phyloP scores from a whole-genome alignment of 2,797 vertebrate genomes.

The Microcaecilia unicolor region DNA sequence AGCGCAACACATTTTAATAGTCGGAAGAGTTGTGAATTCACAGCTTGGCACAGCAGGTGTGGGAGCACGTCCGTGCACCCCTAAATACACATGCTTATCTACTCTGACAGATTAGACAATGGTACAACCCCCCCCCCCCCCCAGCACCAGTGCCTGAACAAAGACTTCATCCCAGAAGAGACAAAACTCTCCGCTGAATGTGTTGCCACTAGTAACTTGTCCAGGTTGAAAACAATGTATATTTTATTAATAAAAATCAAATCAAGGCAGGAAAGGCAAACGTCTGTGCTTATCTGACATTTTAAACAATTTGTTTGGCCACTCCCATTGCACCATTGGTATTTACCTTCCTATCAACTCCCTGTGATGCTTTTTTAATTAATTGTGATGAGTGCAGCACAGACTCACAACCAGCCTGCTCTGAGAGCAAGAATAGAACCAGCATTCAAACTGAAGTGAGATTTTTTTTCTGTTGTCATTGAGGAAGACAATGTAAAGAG shows the following conservation, averaged over 20 bases:
- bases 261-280: conserved; percentile 28
- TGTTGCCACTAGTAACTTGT: conserved; percentile 45
- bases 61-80: conserved; percentile 76
- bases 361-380: conserved; percentile 56
- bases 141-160: conserved; percentile 56
- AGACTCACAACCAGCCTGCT: conserved; percentile 6
- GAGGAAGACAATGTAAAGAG: conserved; percentile 4
- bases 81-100: conserved; percentile 82
- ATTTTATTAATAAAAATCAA: conserved; percentile 55
- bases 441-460: conserved; percentile 15
- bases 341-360: conserved; percentile 47
- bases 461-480: conserved; percentile 24
- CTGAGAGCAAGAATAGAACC: conserved; percentile 32
- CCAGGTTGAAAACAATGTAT: conserved; percentile 41
- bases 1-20: conserved; percentile 70
- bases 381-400: conserved; percentile 22
- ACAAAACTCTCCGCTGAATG: conserved; percentile 27
- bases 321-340: conserved; percentile 36
- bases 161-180: conserved; percentile 58
- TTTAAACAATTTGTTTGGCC: conserved; percentile 32
- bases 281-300: conserved; percentile 24
- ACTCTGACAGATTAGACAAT: conserved; percentile 83
- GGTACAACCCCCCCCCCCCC: conserved; percentile 56
- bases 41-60: conserved; percentile 89
- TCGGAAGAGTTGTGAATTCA: conserved; percentile 67